Base-by-base conservation (phyloP, 2,888 invertebrate species). In the Pandemis corylana region DNA sequence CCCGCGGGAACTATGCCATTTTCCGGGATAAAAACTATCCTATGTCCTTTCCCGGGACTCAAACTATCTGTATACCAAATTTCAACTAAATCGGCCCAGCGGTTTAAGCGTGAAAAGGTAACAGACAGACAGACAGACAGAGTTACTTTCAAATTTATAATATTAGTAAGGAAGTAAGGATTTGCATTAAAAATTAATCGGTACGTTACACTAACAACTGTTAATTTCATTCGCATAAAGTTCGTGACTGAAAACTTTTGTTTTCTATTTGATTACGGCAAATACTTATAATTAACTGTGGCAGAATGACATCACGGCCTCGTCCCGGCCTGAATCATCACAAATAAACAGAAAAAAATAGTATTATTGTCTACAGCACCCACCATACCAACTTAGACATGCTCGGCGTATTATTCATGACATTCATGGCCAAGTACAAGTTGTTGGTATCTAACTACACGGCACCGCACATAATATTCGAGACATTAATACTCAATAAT, bases 211-310 rank as follows among this genome's bases (percentile, higher is more conserved):
- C 1, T 36, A 36, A 41, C n/a, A 10, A 59, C 9, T n/a, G 42
- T 62, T 36, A 13, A 28, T 13, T 36, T 36, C 12, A 36, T 61
- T 28, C 28, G 28, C n/a, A 59, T 64, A 15, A 36, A 36, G 28
- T 36, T 4, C 41, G 53, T 53, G 44, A 56, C 68, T 59, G 20
- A 68, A 46, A 68, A 44, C 59, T 69, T 66, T 75, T 56, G 71
- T 75, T 49, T 62, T 75, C 13, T 71, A 53, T 70, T 75, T 71
- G 51, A 41, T 56, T 71, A 70, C 13, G 42, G 74, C 51, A 74
- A 74, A 75, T 51, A 71, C 15, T 59, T 75, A 71, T 75, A 75
- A 75, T 75, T 75, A 75, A 71, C 71, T 71, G 71, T 75, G 75
- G 67, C 67, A 66, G 70, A 70, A 75, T 75, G 75, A 75, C 75